Conservation (phyloP, 1,140 invertebrate species). For the Temnothorax curvispinosus region DNA sequence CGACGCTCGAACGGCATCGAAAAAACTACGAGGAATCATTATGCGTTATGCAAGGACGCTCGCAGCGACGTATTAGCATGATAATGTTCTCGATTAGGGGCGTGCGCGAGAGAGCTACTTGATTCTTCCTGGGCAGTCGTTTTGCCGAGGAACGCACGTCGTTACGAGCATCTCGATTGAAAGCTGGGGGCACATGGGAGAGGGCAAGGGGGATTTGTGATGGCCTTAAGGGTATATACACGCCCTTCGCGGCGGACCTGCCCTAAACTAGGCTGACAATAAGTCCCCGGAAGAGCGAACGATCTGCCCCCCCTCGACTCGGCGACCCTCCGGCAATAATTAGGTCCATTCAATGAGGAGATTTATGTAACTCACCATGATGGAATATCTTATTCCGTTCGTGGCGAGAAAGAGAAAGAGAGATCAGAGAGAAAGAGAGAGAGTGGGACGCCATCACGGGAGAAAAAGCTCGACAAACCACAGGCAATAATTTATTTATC, state of each 20-base stretch:
- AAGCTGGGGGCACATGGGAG: background rate
- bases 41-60: constrained; percentile 36
- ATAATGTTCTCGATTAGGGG: constrained; percentile 68
- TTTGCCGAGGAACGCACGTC: background rate
- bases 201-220: background rate
- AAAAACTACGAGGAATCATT: constrained; percentile 14
- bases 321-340: constrained; percentile 68
- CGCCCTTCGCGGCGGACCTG: constrained; percentile 49
- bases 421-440: background rate
- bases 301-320: constrained; percentile 10
- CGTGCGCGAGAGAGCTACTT: background rate
- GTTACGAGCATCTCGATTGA: constrained; percentile 42
- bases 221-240: constrained; percentile 47
- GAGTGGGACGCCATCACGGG: background rate
- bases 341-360: constrained; percentile 76
- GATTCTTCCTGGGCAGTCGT: constrained; percentile 17
- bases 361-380: constrained; percentile 78
- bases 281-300: constrained; percentile 59
- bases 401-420: constrained; percentile 19
- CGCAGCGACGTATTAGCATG: constrained; percentile 76
- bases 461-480: constrained; percentile 44
- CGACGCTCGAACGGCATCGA: background rate
- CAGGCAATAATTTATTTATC: constrained; percentile 61
- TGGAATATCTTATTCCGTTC: constrained; percentile 71
- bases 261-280: constrained; percentile 68